Evolutionary conservation across 2,113 vertebrate genomes (phyloP).

Genomic region (Dasypus novemcinctus): DNA sequence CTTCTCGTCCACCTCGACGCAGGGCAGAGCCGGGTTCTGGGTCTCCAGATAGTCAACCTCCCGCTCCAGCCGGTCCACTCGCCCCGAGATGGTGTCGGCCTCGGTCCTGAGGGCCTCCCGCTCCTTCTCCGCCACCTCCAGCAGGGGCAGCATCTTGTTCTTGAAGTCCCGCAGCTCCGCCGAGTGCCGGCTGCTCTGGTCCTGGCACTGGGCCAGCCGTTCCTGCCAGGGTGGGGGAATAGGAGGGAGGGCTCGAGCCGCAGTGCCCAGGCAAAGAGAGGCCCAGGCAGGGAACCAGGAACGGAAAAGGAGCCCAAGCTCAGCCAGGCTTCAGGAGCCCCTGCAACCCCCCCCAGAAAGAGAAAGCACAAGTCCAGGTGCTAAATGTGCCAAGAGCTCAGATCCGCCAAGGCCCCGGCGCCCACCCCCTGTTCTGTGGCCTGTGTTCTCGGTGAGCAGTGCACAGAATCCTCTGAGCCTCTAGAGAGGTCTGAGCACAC

Average conservation of each 20-base stretch:
- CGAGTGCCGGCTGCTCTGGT: constrained; percentile 91
- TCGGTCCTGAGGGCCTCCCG: constrained; percentile 85
- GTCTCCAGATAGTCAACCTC: constrained; percentile 94
- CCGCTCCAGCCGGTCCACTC: constrained; percentile 89
- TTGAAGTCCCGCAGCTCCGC: constrained; percentile 92
- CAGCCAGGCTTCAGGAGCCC: background rate
- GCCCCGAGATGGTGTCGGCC: constrained; percentile 84
- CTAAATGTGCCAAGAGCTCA: background rate
- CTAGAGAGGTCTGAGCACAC: background rate
- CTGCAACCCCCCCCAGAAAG: background rate
- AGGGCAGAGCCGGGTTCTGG: constrained; percentile 90
- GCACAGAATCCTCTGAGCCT: background rate
- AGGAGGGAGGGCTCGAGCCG: background rate
- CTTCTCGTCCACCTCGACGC: constrained; percentile 89
- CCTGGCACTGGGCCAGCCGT: constrained; percentile 92
- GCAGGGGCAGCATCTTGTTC: constrained; percentile 89
- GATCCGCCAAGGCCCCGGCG: background rate
- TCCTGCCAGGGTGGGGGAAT: constrained; percentile 82
- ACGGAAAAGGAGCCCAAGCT: background rate
- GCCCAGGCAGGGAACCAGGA: constrained; percentile 30
- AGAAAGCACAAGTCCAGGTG: background rate
- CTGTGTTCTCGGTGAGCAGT: background rate
- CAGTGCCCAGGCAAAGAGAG: constrained; percentile 47
- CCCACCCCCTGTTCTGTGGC: background rate
- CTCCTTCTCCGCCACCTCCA: constrained; percentile 88